Base-by-base conservation (phyloP, 2,888 invertebrate genomes). In the Tuberolachnus salignus region DNA sequence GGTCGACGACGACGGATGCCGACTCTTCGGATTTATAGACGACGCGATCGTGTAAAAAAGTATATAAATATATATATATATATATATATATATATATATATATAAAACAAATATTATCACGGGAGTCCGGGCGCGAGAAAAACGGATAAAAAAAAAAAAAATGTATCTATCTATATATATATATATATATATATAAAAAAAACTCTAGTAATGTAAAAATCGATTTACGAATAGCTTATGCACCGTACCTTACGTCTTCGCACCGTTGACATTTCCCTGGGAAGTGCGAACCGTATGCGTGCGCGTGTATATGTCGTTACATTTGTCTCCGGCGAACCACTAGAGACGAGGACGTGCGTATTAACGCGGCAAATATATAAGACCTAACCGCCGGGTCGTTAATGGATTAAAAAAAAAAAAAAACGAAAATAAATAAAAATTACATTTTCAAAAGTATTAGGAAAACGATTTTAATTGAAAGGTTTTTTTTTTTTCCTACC, bases 61-160 rank as follows among this genome's bases (percentile, higher is more conserved):
- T n/a, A n/a, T n/a, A n/a, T n/a, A n/a, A n/a, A n/a, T n/a, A n/a
- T n/a, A n/a, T n/a, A n/a, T n/a, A n/a, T 61, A 61, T n/a, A n/a
- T n/a, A n/a, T n/a, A n/a, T n/a, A n/a, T n/a, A n/a, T n/a, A n/a
- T n/a, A n/a, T n/a, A n/a, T n/a, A n/a, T n/a, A n/a, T n/a, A n/a
- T n/a, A n/a, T n/a, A 34, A 61, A 61, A 51, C 46, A 21, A 51
- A 61, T 61, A 51, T 34, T 61, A 63, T 63, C 72, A 42, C 51
- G 51, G 49, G 34, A 63, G 34, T 51, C 72, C 34, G 34, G 9
- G n/a, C n/a, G 3, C 8, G 19, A 34, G 19, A 34, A 59, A 59
- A 13, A 67, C 23, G 13, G 13, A 26, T 16, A 26, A 51, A 3
- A n/a, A 34, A 26, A 23, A 49, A 46, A 8, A 55, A 55, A 21